phyloP scores from a whole-genome alignment of 2,113 vertebrate species.

The Neofelis nebulosa region DNA sequence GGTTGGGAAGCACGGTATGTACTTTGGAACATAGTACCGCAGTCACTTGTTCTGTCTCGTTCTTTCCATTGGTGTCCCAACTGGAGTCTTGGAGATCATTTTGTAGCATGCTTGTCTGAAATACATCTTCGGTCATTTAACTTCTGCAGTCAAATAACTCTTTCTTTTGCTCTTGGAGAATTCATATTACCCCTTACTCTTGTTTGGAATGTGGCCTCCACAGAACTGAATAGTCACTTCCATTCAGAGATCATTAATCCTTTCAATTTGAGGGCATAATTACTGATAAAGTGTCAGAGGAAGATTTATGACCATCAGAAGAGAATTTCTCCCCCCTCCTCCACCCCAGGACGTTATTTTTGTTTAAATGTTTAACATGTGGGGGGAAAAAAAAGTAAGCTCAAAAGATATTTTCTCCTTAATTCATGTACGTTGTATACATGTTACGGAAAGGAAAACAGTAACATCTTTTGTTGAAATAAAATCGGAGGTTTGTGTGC shows the following conservation, averaged over 20 bases:
- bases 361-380: slow-evolving; percentile 26
- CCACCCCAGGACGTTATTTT: neutral
- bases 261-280: neutral
- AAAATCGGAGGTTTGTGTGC: neutral
- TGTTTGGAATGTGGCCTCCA: neutral
- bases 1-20: neutral
- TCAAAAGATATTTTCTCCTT: neutral
- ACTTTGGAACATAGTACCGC: neutral
- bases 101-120: neutral
- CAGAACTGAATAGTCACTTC: neutral
- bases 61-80: neutral
- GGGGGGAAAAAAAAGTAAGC: neutral
- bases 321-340: neutral
- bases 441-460: neutral
- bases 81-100: neutral
- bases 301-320: neutral
- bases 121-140: neutral
- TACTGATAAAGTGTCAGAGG: neutral
- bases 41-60: neutral
- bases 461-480: slow-evolving; percentile 3
- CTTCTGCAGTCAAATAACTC: neutral
- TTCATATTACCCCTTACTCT: neutral
- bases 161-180: neutral
- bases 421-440: neutral
- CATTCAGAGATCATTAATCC: neutral